These are phyloP conservation scores for Aphelenchoides besseyi DNA, from an alignment of 1,140 invertebrate genomes.

Conservation along the genomic window DNA sequence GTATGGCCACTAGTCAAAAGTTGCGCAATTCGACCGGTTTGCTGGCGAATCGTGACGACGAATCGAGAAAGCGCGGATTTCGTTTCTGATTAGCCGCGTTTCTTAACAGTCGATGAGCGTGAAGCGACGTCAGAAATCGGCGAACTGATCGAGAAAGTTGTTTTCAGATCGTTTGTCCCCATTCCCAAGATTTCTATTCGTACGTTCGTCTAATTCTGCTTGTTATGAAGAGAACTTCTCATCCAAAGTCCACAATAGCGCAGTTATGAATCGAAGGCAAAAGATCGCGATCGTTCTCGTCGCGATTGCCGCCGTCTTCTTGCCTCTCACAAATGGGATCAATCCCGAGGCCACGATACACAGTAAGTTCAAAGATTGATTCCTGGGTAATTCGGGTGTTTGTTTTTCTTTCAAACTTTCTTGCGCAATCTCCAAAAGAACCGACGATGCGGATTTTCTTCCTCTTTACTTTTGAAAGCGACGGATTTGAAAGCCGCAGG, in stretches of 20 bases:
- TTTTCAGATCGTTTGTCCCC: background rate
- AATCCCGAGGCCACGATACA: background rate
- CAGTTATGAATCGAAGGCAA: background rate
- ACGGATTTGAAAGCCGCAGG: background rate
- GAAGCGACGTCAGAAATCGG: too few species aligned
- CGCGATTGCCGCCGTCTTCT: background rate
- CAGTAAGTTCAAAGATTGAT: background rate
- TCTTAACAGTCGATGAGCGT: too few species aligned
- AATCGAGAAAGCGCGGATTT: too few species aligned
- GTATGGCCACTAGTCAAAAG: too few species aligned
- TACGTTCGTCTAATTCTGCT: background rate
- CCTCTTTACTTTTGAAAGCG: too few species aligned
- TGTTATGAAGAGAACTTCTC: background rate
- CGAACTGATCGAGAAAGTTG: too few species aligned
- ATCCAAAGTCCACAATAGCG: background rate
- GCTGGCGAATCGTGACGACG: too few species aligned
- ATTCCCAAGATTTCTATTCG: slow-evolving; percentile 1
- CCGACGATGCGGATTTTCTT: background rate
- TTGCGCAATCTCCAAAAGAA: slow-evolving; percentile 2
- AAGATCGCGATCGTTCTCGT: background rate
- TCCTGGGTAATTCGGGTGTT: background rate
- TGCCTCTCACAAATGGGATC: background rate
- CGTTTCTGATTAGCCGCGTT: too few species aligned
- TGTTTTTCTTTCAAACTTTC: background rate
- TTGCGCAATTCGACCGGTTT: too few species aligned